Conservation (phyloP, 2,888 invertebrate species). For the Stramonita haemastoma region DNA sequence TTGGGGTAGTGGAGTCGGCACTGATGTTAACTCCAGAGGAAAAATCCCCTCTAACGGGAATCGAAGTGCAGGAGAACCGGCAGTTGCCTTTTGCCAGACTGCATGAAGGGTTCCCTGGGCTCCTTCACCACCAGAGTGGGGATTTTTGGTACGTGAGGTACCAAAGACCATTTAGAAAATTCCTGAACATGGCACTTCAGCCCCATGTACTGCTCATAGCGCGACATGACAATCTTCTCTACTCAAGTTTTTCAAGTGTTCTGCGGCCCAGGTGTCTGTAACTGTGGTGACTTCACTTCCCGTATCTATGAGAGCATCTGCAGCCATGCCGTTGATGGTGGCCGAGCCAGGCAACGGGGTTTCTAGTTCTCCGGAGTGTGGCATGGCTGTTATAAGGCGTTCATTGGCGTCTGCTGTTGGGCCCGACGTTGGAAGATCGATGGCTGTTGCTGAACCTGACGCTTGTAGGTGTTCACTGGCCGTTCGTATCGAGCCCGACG, state of each 20-base stretch:
- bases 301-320: background rate
- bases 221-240: background rate
- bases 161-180: background rate
- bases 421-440: too few relatives aligned
- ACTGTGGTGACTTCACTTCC: slow-evolving; percentile 25
- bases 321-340: too few relatives aligned
- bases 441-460: too few relatives aligned
- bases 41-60: too few relatives aligned
- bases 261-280: background rate
- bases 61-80: background rate
- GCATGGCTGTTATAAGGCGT: too few relatives aligned
- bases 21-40: too few relatives aligned
- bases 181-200: background rate
- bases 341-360: too few relatives aligned
- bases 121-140: background rate
- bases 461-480: too few relatives aligned
- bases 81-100: background rate
- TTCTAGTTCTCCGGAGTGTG: too few relatives aligned
- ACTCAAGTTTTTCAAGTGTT: background rate
- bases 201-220: slow-evolving; percentile 8
- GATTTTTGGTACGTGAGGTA: background rate
- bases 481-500: too few relatives aligned
- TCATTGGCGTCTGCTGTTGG: too few relatives aligned
- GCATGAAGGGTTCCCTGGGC: background rate
- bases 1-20: too few relatives aligned